phyloP scores from a whole-genome alignment of 2,888 invertebrate genomes.

The Morpho helenor region DNA sequence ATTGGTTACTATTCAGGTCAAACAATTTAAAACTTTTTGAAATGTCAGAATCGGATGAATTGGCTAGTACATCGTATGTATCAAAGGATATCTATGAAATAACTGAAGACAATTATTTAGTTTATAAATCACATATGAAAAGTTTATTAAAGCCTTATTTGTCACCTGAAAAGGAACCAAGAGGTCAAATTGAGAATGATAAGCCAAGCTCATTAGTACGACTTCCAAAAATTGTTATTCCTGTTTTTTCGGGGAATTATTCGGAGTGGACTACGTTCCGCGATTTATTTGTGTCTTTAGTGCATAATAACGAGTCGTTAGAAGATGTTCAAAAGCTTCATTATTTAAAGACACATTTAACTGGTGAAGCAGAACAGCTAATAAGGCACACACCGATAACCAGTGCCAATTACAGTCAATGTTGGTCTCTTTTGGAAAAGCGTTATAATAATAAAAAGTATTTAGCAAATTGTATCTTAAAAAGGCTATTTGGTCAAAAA shows the following conservation, averaged over 20 bases:
- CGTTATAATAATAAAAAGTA: too few species aligned
- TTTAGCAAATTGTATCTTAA: too few species aligned
- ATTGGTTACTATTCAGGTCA: not conserved
- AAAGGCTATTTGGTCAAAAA: too few species aligned
- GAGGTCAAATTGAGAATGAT: not conserved
- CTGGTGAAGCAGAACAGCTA: too few species aligned
- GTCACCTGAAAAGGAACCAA: not conserved
- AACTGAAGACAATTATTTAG: not conserved
- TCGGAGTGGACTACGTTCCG: constrained; percentile 27
- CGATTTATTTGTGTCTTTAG: constrained; percentile 25
- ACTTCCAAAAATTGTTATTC: constrained; percentile 7
- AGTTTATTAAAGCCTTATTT: not conserved
- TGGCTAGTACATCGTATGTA: not conserved
- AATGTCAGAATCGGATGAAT: not conserved
- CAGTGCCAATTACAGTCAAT: too few species aligned
- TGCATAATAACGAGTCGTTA: constrained; percentile 24
- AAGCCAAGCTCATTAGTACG: not conserved
- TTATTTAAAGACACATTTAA: too few species aligned
- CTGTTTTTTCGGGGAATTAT: constrained; percentile 25
- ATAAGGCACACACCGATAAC: too few species aligned
- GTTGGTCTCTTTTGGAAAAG: too few species aligned
- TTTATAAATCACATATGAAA: not conserved
- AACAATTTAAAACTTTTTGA: not conserved
- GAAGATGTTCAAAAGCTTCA: too few species aligned
- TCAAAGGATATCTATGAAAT: not conserved